phyloP scores from a whole-genome alignment of 2,888 invertebrate genomes.

The Xestoiulus laeticollis region DNA sequence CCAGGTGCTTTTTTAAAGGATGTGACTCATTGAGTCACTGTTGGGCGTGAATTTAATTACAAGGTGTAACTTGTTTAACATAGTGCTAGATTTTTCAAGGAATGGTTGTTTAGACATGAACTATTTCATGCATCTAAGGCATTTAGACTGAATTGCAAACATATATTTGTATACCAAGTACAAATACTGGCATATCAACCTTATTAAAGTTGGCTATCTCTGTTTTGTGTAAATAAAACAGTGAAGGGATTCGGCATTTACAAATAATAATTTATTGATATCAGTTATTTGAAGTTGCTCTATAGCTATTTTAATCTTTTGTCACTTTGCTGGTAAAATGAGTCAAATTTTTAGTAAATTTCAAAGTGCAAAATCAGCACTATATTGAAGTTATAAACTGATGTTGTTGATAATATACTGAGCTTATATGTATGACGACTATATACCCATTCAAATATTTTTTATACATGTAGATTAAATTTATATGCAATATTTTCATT shows the following conservation, averaged over 20 bases:
- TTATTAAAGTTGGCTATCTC: not conserved
- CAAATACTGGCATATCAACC: not conserved
- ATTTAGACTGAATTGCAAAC: not conserved
- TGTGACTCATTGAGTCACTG: not conserved
- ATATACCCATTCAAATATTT: too few relatives aligned
- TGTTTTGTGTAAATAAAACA: not conserved
- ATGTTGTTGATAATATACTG: too few relatives aligned
- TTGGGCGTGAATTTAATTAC: not conserved
- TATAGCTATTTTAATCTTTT: too few relatives aligned
- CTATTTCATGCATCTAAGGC: not conserved
- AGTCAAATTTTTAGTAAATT: not conserved
- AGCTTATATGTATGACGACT: too few relatives aligned
- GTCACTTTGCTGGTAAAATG: too few relatives aligned
- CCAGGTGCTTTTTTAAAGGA: not conserved
- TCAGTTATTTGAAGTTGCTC: not conserved
- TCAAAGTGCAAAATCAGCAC: too few relatives aligned
- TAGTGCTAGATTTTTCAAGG: not conserved
- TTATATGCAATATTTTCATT: too few relatives aligned
- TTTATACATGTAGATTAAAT: too few relatives aligned
- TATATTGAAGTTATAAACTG: too few relatives aligned
- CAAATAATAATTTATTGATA: not conserved
- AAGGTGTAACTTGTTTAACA: not conserved
- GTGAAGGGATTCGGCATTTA: not conserved
- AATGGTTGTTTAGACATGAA: not conserved
- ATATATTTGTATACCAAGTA: not conserved